Base-by-base conservation (phyloP, 2,888 invertebrate genomes). In the Azorinus chamasolen region DNA sequence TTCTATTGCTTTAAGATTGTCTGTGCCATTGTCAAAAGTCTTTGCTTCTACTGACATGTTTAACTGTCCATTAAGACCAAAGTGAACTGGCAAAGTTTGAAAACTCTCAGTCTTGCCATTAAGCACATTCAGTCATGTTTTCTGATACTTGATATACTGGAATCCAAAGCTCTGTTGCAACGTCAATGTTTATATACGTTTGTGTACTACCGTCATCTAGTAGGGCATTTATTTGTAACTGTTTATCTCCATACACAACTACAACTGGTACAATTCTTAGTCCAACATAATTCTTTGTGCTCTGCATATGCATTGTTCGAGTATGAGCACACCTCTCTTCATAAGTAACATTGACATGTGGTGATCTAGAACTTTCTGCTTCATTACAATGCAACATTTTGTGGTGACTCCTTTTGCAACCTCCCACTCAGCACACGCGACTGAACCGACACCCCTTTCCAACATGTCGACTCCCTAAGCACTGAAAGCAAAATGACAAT, bases 131-230 rank as follows among this genome's bases (percentile, higher is more conserved):
- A 76, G 65, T n/a, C n/a, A n/a, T n/a, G n/a, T n/a, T n/a, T n/a
- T 37, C 50, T 25, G 61, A 61, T 18, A 22, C 53, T 53, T 72
- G 61, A n/a, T 14, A 64, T 65, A 5, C 59, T 37, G 10, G 70
- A 32, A 1, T 54, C 73, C 1, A 59, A 50, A 24, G 74, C 74
- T n/a, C n/a, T n/a, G 57, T 51, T 8, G 61, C 69, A 5, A 73
- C 76, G 55, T 75, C 73, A 5, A 37, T 22, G 27, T 80, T 73
- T 10, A 77, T 18, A 39, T 74, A 76, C 14, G 71, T 65, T 32
- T 63, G 57, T 10, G 71, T 76, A 20, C 76, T 79, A 0, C 65
- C 79, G 48, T 79, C 79, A 55, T 68, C 76, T 14, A 79, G 22
- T 14, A 79, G 39, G 8, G 76, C 80, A 54, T 80, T 80, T 1